A percentile compares a stretch with the other conserved stretches of the same genome.
phyloP scores from a whole-genome alignment of 2,888 invertebrate genomes.

The Lasioglossum marginatum region DNA sequence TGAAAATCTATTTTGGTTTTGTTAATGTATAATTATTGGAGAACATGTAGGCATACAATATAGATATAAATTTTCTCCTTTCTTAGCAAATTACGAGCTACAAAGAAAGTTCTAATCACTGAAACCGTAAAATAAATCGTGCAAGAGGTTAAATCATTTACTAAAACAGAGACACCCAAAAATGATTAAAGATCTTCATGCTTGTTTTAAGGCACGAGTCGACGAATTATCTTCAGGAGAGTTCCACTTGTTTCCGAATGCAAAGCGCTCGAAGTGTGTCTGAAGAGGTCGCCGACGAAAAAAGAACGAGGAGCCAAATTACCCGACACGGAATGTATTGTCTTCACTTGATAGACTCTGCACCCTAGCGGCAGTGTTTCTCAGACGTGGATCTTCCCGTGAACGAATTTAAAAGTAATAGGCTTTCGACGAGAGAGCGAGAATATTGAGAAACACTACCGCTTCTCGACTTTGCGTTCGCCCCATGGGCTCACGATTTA shows the following conservation, averaged over 20 bases:
- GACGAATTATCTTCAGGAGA: background rate
- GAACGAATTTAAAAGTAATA: slow-evolving; percentile 42
- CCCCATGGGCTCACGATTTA: slow-evolving; percentile 76
- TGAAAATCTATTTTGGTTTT: no score
- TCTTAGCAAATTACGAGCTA: no score
- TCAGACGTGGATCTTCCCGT: slow-evolving; percentile 63
- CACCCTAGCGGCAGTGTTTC: slow-evolving; percentile 70
- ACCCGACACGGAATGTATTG: slow-evolving; percentile 83
- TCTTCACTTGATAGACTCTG: slow-evolving; percentile 82
- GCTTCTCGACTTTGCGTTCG: slow-evolving; percentile 64
- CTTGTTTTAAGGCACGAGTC: background rate
- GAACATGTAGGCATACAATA: no score
- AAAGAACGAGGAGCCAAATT: slow-evolving; percentile 78
- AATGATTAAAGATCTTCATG: background rate
- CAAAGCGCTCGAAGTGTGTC: slow-evolving; percentile 51
- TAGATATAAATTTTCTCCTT: no score
- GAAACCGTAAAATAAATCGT: no score
- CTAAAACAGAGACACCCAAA: background rate
- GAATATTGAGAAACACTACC: slow-evolving; percentile 74
- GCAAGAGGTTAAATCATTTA: background rate
- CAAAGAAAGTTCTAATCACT: no score
- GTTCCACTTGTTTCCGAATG: slow-evolving; percentile 55
- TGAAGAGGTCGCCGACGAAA: slow-evolving; percentile 24
- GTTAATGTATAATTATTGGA: no score
- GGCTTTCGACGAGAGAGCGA: slow-evolving; percentile 24